Conservation (phyloP, 2,797 vertebrate species). For the Hirundo rustica region DNA sequence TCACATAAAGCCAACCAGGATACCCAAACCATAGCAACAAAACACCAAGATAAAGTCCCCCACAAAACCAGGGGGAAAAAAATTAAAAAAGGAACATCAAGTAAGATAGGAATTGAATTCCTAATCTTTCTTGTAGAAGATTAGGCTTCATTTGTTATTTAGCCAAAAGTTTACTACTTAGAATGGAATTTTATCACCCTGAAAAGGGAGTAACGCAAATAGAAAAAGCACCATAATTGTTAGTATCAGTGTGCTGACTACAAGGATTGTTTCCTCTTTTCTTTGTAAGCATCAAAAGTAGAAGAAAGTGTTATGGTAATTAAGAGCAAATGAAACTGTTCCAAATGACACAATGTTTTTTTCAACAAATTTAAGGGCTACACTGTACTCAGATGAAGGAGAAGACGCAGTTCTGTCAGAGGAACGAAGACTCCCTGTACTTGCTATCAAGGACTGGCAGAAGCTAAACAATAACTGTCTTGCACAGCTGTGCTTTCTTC, state of each 20-base stretch:
- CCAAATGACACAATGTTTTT: not conserved
- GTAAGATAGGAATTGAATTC: not conserved
- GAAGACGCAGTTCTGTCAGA: not conserved
- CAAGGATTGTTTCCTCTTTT: not conserved
- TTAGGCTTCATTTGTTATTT: not conserved
- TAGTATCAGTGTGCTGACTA: not conserved
- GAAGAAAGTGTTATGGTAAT: not conserved
- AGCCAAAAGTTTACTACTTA: not conserved
- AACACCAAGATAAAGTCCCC: not conserved
- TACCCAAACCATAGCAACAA: not conserved
- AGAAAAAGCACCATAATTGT: not conserved
- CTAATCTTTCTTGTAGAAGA: not conserved
- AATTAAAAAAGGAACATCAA: not conserved
- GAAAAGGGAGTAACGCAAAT: not conserved
- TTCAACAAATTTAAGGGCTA: not conserved
- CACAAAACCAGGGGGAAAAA: not conserved
- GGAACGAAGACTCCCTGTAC: not conserved
- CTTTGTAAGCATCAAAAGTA: not conserved
- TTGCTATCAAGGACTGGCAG: not conserved
- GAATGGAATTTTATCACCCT: not conserved
- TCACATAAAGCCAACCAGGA: not conserved
- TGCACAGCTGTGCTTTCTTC: not conserved
- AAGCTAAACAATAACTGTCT: not conserved
- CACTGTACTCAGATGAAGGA: not conserved
- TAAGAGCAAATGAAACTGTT: not conserved